phyloP scores from a whole-genome alignment of 2,888 invertebrate species.

The Nephrotoma flavescens region DNA sequence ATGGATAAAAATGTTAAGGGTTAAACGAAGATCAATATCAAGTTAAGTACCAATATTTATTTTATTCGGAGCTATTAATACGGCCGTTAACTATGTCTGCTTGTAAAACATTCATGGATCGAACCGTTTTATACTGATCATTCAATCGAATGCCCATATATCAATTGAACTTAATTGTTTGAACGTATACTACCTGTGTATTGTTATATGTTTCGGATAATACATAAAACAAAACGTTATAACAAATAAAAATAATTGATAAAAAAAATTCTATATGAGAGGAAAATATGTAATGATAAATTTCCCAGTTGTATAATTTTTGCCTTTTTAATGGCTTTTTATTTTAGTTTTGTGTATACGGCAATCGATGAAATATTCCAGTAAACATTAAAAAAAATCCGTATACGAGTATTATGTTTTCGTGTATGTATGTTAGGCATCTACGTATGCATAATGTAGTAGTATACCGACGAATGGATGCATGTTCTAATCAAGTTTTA shows the following conservation, averaged over 20 bases:
- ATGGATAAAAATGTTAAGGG: neutral
- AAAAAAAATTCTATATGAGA: neutral
- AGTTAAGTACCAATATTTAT: neutral
- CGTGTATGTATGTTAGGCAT: neutral
- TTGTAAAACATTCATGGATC: neutral
- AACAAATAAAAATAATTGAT: neutral
- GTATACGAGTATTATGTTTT: neutral
- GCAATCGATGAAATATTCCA: neutral
- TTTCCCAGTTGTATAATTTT: neutral
- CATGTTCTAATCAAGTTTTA: neutral
- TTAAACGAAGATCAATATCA: neutral
- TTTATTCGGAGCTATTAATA: neutral
- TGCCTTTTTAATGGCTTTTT: neutral
- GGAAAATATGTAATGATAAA: neutral
- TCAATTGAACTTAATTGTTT: neutral
- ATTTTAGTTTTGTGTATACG: neutral
- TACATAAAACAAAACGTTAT: neutral
- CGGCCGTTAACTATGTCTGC: too few species aligned
- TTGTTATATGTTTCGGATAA: neutral
- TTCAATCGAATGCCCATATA: neutral
- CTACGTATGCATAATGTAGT: neutral
- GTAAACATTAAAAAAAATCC: neutral
- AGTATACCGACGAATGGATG: neutral
- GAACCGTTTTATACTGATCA: neutral
- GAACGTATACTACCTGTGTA: neutral